Evolutionary conservation across 2,797 vertebrate genomes (phyloP).

Genomic region (Myotis vivesi): DNA sequence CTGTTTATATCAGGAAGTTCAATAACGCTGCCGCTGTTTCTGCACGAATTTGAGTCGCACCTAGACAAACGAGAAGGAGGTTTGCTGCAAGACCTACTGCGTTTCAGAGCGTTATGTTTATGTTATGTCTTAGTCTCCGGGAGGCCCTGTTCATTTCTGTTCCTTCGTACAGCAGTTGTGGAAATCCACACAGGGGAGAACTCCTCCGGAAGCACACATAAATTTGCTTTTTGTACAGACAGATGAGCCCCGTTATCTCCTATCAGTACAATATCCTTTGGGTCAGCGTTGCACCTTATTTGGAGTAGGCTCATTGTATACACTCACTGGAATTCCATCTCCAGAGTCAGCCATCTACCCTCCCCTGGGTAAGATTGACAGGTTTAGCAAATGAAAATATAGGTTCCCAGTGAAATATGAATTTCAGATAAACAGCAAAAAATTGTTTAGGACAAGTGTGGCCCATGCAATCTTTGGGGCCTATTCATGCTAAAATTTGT

Average conservation of each 20-base stretch:
- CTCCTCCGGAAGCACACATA: neutral
- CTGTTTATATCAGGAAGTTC: neutral
- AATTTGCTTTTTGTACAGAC: neutral
- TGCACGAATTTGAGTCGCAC: neutral
- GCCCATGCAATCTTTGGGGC: neutral
- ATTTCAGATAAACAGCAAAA: neutral
- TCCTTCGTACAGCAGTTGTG: neutral
- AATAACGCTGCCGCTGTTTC: neutral
- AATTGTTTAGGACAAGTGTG: neutral
- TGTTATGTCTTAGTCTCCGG: neutral
- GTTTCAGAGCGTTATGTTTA: neutral
- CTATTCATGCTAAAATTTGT: neutral
- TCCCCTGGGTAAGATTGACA: neutral
- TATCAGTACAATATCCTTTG: neutral
- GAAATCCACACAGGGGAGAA: neutral
- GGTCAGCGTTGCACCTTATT: neutral
- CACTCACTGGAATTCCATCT: neutral
- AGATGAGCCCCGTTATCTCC: neutral
- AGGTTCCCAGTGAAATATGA: neutral
- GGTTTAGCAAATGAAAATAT: neutral
- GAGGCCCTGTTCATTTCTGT: neutral
- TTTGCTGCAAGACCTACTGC: neutral
- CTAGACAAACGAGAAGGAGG: neutral
- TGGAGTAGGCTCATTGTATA: neutral
- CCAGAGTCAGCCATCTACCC: neutral